Evolutionary conservation across 2,797 vertebrate genomes (phyloP), one percentile per base, ranked within the genome.

Genomic region (Sciaenops ocellatus): DNA sequence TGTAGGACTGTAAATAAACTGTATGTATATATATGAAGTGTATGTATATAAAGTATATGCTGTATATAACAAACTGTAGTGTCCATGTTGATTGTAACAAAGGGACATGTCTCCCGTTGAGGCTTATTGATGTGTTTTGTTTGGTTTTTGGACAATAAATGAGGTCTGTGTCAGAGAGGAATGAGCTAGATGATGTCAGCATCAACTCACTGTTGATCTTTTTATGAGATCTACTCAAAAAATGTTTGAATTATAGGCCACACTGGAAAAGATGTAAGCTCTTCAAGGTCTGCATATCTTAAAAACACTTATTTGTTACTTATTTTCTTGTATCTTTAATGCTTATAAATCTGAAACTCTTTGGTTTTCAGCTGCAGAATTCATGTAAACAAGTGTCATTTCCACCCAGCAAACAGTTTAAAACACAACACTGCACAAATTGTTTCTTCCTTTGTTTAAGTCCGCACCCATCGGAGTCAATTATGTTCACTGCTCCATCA

Each of bases 401-500:
- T 48, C 52, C 20, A 73, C 46, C 12, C 20, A 6, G 1, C 6
- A 15, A 47, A 47, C 15, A 51, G 42, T 52, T 54, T 24, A 30
- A 17, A n/a, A 52, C 6, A 47, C 28, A 42, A 50, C 6, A 3
- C 6, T 50, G 9, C 38, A 57, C 69, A 64, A 16, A 34, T 0
- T 18, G 2, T 12, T 6, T 15, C 34, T 15, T 17, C 10, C 20
- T 57, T 59, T 7, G 22, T 65, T 5, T 13, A 46, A n/a, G 41
- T 47, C 17, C 64, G 51, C 63, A 75, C 73, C 69, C 46, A 62
- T 75, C 28, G 7, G 10, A 55, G 54, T 28, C 30, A 61, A 26
- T 51, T 55, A 66, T 17, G 62, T 8, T n/a, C 60, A 47, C 5
- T 12, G 42, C 30, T 17, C 17, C 38, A 34, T 51, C 13, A 16